Evolutionary conservation across 2,797 vertebrate species (phyloP).

Genomic region (Diceros bicornis): DNA sequence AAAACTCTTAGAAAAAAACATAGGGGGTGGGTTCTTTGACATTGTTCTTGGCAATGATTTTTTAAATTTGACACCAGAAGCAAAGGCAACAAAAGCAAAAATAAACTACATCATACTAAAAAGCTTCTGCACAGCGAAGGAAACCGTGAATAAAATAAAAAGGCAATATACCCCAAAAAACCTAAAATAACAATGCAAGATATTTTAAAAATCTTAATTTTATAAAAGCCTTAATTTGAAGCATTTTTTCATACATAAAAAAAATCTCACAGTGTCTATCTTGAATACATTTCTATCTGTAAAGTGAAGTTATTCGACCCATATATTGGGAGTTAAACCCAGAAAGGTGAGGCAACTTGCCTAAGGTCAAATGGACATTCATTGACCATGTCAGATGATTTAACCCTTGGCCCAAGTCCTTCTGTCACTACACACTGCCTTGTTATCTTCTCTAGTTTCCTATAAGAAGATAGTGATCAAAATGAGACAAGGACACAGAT

Average conservation of each 20-base stretch:
- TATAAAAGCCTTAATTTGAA: neutral
- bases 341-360: neutral
- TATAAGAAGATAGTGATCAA: neutral
- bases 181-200: neutral
- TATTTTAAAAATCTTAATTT: neutral
- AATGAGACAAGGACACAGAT: neutral
- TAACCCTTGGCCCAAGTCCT: neutral
- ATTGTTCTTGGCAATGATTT: neutral
- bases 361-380: neutral
- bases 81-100: neutral
- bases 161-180: neutral
- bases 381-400: neutral
- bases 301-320: neutral
- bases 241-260: neutral
- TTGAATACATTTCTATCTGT: neutral
- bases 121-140: neutral
- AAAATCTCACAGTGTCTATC: neutral
- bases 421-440: constrained; percentile 37
- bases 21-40: neutral
- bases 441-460: constrained; percentile 48
- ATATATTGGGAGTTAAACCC: neutral
- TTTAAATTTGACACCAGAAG: neutral
- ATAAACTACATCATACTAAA: constrained; percentile 12
- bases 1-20: neutral
- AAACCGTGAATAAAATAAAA: neutral